phyloP scores from a whole-genome alignment of 2,888 invertebrate genomes.

The Cantharis lateralis region DNA sequence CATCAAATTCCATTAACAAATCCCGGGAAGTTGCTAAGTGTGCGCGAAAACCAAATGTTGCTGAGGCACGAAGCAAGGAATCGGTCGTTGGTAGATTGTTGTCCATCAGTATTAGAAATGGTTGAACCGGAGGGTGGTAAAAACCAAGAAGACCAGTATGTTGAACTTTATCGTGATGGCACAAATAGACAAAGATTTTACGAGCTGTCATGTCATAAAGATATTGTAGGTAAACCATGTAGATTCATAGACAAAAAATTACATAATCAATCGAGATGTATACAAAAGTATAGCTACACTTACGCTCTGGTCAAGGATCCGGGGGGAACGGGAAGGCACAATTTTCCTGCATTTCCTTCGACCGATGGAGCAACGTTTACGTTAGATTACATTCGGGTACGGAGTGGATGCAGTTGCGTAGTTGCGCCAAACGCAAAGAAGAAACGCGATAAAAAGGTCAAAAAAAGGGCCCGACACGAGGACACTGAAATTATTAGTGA shows the following conservation, averaged over 20 bases:
- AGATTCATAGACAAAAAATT: constrained; percentile 70
- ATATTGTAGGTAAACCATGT: constrained; percentile 74
- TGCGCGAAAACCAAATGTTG: constrained; percentile 68
- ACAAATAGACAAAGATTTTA: constrained; percentile 73
- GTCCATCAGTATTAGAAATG: constrained; percentile 78
- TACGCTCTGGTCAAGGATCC: constrained; percentile 80
- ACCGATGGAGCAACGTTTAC: constrained; percentile 66
- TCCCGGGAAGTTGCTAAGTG: constrained; percentile 59
- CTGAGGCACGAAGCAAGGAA: constrained; percentile 54
- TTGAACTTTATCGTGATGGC: constrained; percentile 76
- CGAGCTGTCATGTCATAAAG: constrained; percentile 77
- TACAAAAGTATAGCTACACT: constrained; percentile 81
- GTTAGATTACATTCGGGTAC: constrained; percentile 80
- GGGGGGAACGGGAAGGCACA: constrained; percentile 50
- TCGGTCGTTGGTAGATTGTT: constrained; percentile 71
- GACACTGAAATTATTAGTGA: constrained; percentile 5
- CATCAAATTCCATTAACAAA: constrained; percentile 42
- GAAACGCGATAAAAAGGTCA: constrained; percentile 46
- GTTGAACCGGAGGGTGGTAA: constrained; percentile 78
- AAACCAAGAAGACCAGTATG: constrained; percentile 71
- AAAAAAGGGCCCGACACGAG: constrained; percentile 40
- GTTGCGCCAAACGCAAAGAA: constrained; percentile 65
- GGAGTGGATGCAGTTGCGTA: constrained; percentile 85
- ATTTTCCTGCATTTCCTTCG: constrained; percentile 59
- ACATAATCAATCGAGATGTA: constrained; percentile 71